Evolutionary conservation across 2,113 vertebrate species (phyloP), one percentile per base, ranked within the genome.

Genomic region (Calidris pygmaea): DNA sequence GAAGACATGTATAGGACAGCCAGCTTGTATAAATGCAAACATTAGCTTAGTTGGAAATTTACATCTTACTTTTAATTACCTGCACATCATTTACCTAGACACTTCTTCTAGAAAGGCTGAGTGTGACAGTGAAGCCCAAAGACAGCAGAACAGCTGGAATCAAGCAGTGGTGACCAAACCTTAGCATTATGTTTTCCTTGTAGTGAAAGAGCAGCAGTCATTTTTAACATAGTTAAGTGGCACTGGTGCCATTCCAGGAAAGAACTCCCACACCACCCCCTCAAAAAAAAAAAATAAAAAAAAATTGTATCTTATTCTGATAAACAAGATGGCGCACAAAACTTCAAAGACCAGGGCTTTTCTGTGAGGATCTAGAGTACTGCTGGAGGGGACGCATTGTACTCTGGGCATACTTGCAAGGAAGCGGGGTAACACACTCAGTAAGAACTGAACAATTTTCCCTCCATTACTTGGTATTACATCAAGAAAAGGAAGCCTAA

Each of bases 141-240:
- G 26, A 41, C 0, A 66, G 17, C 6, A 59, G 80, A 43, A 68
- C 73, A 30, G 16, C 41, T 77, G 34, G 41, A 91, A 81, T 55
- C 18, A 58, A 45, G 50, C 2, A 2, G 32, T 19, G 2, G n/a
- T 43, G 29, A 48, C 27, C 4, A 1, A 20, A 3, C 20, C 7
- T 12, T 18, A 80, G 30, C 12, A 58, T 50, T 50, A 27, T 12
- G 2, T 45, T 32, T 70, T 77, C 24, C 21, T 58, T 62, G 60
- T 17, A 45, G 2, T 75, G 39, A 56, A 48, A 37, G 55, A 9
- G 17, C n/a, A 83, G 7, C 32, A 80, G 9, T 4, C 4, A 37
- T 58, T 81, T 71, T 34, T 63, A 62, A 43, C 1, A 16, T 3
- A 17, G 47, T 45, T 48, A 84, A 62, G 37, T 34, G 13, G 29